Evolutionary conservation across 1,140 invertebrate species (phyloP).

Genomic region (Meteorus sp.): DNA sequence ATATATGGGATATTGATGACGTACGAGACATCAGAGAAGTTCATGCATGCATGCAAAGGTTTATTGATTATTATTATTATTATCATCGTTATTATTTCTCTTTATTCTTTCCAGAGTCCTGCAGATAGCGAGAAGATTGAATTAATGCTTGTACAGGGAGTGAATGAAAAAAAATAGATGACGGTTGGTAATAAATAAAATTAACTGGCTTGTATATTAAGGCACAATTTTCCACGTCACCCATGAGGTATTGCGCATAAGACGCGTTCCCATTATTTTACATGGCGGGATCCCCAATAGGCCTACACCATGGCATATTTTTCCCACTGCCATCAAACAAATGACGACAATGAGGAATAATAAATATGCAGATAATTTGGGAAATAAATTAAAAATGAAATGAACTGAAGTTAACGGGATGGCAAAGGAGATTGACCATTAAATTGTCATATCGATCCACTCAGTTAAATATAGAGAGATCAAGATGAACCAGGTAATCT

Average conservation of each 20-base stretch:
- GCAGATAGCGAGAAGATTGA: not conserved
- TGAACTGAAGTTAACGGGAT: too few relatives aligned
- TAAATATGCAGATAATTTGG: too few relatives aligned
- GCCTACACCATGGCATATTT: conserved; percentile 55
- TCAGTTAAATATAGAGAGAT: too few relatives aligned
- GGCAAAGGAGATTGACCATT: too few relatives aligned
- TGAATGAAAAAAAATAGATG: too few relatives aligned
- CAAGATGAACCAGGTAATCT: too few relatives aligned
- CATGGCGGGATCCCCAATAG: conserved; percentile 61
- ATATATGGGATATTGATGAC: not conserved
- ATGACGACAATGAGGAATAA: too few relatives aligned
- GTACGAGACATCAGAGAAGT: not conserved
- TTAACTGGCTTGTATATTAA: not conserved
- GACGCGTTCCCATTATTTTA: conserved; percentile 61
- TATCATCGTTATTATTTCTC: too few relatives aligned
- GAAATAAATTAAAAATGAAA: too few relatives aligned
- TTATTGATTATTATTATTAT: too few relatives aligned
- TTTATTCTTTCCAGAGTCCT: not conserved
- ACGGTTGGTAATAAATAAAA: not conserved
- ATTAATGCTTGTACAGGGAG: not conserved
- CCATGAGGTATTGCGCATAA: conserved; percentile 55
- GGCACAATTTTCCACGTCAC: conserved; percentile 58
- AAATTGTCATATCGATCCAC: too few relatives aligned
- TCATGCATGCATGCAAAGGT: not conserved
- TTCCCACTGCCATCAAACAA: too few relatives aligned